phyloP scores from a whole-genome alignment of 30 jellyfish, hydroid and myxozoan species.

The Rhopilema esculentum region DNA sequence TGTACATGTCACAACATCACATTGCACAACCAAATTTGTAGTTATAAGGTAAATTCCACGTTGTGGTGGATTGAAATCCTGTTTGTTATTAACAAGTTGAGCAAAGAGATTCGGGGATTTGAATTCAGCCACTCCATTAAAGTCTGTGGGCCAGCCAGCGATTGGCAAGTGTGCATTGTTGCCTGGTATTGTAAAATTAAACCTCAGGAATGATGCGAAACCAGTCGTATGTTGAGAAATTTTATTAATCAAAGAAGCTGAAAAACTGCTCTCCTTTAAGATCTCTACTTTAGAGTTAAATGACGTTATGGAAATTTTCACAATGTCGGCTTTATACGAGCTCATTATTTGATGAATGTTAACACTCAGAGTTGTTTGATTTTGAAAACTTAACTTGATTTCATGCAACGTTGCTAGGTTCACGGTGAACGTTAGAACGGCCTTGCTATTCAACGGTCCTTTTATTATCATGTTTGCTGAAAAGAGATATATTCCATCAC shows the following conservation, averaged over 20 bases:
- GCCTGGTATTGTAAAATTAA: conserved; percentile 6
- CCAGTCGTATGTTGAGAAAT: conserved; percentile 63
- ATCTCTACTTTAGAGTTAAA: conserved; percentile 2
- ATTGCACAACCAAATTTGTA: conserved; percentile 16
- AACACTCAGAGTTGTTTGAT: conserved; percentile 5
- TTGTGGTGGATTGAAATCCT: conserved; percentile 61
- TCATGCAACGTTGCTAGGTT: conserved; percentile 12
- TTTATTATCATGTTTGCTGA: conserved; percentile 36
- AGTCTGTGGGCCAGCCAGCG: conserved; percentile 62
- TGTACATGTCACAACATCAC: conserved; percentile 16
- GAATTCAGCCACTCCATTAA: conserved; percentile 53
- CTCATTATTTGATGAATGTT: conserved; percentile 45
- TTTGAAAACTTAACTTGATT: conserved; percentile 13
- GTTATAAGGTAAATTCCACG: conserved; percentile 56
- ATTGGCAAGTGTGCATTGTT: conserved; percentile 3
- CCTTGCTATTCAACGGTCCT: conserved; percentile 3
- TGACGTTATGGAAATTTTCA: conserved; percentile 5
- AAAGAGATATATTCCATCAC: conserved; percentile 60
- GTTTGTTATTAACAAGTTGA: conserved; percentile 53
- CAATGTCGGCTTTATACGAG: conserved; percentile 33
- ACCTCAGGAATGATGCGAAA: conserved; percentile 19
- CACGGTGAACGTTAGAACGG: conserved; percentile 9
- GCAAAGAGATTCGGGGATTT: conserved; percentile 61
- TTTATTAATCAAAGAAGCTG: conserved; percentile 46
- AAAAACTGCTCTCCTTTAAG: conserved; percentile 43